Evolutionary conservation across 2,888 invertebrate genomes (phyloP), one percentile per base, ranked within the genome.

Genomic region (Cheilosia vulpina): DNA sequence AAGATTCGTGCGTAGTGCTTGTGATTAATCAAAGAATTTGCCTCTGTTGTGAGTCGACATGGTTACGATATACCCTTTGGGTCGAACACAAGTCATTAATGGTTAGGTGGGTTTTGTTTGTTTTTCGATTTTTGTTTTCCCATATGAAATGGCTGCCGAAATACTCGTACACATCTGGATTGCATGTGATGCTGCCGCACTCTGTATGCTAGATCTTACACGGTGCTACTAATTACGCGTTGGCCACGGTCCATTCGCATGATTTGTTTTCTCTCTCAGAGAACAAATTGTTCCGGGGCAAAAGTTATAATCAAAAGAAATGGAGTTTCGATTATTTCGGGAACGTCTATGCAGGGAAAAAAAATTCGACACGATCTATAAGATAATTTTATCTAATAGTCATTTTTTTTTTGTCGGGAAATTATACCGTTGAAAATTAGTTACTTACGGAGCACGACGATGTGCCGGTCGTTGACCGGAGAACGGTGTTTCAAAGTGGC

Each of bases 11-110:
- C 7, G 17, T 47, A 9, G 9, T 19, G 69, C 17, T 53, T 78
- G 73, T 83, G 55, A 85, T 76, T 85, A 85, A 85, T 76, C 71
- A 76, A 79, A 60, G 73, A 68, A 83, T 79, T 79, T 38, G 57
- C 66, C 82, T 83, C 62, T 4, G 62, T 72, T 60, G 72, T 78
- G 57, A 77, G 53, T 71, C 76, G 69, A 53, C 63, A 65, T 43
- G 71, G 69, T 69, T 34, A 21, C 63, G 57, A n/a, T 5, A 13
- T 24, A 63, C 66, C 77, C 83, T 58, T 55, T n/a, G 34, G 68
- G 31, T 15, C 31, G 13, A 24, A 52, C 34, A 52, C 41, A 69
- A 85, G 69, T 60, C 79, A 84, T 84, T 71, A 79, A 75, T 65
- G 75, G 75, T 45, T 50, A 21, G n/a, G 60, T 34, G 63, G 43